These are phyloP conservation scores for Philonicus albiceps DNA, from an alignment of 2,888 invertebrate genomes.

Conservation along the genomic window DNA sequence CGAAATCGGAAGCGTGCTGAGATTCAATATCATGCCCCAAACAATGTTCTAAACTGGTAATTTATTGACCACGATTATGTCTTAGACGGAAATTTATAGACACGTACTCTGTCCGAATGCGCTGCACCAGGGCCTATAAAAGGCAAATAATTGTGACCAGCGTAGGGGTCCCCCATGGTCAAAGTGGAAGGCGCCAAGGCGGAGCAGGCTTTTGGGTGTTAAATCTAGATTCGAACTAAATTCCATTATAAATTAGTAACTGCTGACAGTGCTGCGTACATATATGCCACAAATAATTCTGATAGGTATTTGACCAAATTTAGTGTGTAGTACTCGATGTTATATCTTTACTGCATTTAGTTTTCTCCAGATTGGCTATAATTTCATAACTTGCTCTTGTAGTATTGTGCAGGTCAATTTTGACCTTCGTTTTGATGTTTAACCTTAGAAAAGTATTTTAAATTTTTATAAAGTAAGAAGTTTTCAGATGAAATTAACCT, in stretches of 20 bases:
- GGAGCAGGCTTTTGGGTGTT: neutral
- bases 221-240: neutral
- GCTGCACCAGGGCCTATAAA: neutral
- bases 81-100: neutral
- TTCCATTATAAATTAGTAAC: neutral
- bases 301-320: neutral
- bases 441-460: neutral
- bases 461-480: neutral
- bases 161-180: neutral
- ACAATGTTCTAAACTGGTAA: neutral
- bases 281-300: neutral
- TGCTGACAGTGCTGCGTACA: neutral
- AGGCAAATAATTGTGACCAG: neutral
- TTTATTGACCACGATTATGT: constrained; percentile 14
- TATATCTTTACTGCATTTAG: neutral
- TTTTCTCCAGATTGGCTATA: neutral
- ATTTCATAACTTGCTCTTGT: neutral
- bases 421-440: neutral
- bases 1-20: neutral
- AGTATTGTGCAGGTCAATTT: neutral
- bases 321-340: neutral
- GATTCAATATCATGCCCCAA: neutral
- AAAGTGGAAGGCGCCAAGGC: neutral
- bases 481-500: neutral
- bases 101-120: neutral